Percentiles rank a stretch among this genome's conserved stretches.
These are phyloP conservation scores for Aphelinus certus DNA, from an alignment of 1,140 invertebrate genomes.

Conservation along the genomic window DNA sequence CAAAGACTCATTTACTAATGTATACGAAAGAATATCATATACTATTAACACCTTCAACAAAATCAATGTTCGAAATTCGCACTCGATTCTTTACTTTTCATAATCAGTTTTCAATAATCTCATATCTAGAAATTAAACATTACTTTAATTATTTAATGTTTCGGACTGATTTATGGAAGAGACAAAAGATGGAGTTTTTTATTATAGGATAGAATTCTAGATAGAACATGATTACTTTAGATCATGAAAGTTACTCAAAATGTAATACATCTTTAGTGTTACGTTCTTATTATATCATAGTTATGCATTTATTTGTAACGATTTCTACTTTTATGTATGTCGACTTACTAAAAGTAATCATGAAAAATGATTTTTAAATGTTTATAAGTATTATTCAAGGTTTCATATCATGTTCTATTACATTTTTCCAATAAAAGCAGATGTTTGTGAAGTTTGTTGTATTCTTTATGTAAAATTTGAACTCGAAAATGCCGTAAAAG, in stretches of 20 bases:
- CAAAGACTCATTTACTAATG: constrained; percentile 30
- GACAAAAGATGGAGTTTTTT: not conserved
- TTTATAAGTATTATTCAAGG: constrained; percentile 26
- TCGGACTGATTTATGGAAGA: not conserved
- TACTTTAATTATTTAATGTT: constrained; percentile 7
- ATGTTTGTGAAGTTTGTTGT: constrained; percentile 57
- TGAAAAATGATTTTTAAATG: constrained; percentile 22
- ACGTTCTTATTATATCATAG: constrained; percentile 20
- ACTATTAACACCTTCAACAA: no score
- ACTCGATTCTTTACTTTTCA: not conserved
- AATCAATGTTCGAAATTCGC: no score
- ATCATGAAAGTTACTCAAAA: not conserved
- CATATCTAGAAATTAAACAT: constrained; percentile 3
- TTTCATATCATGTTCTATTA: no score
- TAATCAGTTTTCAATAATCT: constrained; percentile 12
- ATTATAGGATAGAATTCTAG: not conserved
- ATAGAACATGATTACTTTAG: constrained; percentile 1
- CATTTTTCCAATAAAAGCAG: no score
- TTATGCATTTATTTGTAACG: constrained; percentile 9
- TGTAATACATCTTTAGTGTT: constrained; percentile 10
- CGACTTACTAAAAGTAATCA: constrained; percentile 17
- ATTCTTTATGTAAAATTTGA: constrained; percentile 57
- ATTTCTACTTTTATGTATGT: no score
- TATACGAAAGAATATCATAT: constrained; percentile 29
- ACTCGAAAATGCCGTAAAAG: constrained; percentile 43